These are phyloP conservation scores for Crioceris asparagi DNA, from an alignment of 2,888 invertebrate genomes.

Conservation along the genomic window DNA sequence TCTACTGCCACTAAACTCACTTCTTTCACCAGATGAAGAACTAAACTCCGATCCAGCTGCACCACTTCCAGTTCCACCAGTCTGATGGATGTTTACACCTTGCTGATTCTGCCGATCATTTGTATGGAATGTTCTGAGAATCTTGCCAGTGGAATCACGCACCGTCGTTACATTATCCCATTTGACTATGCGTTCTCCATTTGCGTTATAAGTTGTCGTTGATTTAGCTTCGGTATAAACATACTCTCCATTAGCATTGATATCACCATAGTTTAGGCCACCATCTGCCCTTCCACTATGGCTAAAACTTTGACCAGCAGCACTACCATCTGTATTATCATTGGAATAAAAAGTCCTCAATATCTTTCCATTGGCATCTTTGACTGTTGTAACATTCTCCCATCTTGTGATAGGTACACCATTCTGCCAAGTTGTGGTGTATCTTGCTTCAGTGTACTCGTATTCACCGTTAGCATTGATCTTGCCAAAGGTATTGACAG, in stretches of 20 bases:
- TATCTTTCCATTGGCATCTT: conserved; percentile 23
- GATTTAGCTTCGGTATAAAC: conserved; percentile 10
- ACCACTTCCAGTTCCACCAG: too few relatives aligned
- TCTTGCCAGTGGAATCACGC: conserved; percentile 21
- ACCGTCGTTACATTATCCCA: conserved; percentile 24
- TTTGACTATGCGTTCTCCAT: conserved; percentile 17
- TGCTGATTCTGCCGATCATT: not conserved
- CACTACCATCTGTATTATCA: conserved; percentile 7
- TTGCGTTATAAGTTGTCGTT: conserved; percentile 7
- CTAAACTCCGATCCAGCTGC: too few relatives aligned
- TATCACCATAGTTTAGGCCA: conserved; percentile 1
- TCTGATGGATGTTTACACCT: too few relatives aligned
- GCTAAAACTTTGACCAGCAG: too few relatives aligned
- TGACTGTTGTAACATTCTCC: conserved; percentile 24
- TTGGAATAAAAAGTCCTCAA: conserved; percentile 19
- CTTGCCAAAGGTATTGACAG: conserved; percentile 10
- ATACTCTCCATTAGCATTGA: conserved; percentile 8
- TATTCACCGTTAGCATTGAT: conserved; percentile 12
- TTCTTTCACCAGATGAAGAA: not conserved
- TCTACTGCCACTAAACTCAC: not conserved
- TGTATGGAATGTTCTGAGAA: conserved; percentile 18
- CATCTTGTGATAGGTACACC: conserved; percentile 20
- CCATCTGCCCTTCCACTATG: not conserved
- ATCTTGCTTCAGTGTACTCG: conserved; percentile 10
- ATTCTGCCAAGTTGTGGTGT: conserved; percentile 11